Conservation (phyloP, 2,113 vertebrate genomes). For the Callaeas wilsoni region DNA sequence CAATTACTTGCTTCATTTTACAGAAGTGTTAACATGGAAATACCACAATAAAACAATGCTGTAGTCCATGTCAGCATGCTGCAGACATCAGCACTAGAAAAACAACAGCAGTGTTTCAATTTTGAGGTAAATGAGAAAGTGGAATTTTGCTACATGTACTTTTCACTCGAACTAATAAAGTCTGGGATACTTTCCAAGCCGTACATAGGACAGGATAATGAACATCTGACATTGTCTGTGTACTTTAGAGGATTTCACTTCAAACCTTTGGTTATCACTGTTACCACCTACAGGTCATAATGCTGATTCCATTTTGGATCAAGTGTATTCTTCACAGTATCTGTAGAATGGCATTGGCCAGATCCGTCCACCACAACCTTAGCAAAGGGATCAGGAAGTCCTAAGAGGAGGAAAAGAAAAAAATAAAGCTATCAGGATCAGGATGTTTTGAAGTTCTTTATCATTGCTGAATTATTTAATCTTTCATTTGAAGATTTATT, state of each 20-base stretch:
- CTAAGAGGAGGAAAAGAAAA: constrained; percentile 67
- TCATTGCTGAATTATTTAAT: neutral
- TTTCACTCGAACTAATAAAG: neutral
- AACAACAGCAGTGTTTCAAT: neutral
- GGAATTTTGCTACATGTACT: neutral
- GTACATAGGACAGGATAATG: neutral
- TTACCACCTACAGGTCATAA: constrained; percentile 94
- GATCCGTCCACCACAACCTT: constrained; percentile 99
- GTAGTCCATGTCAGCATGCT: neutral
- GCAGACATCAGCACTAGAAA: neutral
- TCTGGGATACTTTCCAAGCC: neutral
- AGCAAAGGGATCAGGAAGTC: constrained; percentile 97
- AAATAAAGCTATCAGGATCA: neutral
- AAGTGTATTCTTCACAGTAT: constrained; percentile 99
- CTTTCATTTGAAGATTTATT: neutral
- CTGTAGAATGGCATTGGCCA: constrained; percentile 98
- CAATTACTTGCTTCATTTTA: neutral
- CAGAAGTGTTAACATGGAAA: neutral
- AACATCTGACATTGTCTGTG: neutral
- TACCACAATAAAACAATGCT: neutral
- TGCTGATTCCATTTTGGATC: constrained; percentile 99
- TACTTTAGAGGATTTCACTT: constrained; percentile 49
- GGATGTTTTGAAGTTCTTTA: neutral
- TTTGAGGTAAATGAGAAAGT: neutral
- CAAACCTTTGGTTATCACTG: constrained; percentile 59